phyloP scores from a whole-genome alignment of 2,888 invertebrate genomes.

The Tipula confusa region DNA sequence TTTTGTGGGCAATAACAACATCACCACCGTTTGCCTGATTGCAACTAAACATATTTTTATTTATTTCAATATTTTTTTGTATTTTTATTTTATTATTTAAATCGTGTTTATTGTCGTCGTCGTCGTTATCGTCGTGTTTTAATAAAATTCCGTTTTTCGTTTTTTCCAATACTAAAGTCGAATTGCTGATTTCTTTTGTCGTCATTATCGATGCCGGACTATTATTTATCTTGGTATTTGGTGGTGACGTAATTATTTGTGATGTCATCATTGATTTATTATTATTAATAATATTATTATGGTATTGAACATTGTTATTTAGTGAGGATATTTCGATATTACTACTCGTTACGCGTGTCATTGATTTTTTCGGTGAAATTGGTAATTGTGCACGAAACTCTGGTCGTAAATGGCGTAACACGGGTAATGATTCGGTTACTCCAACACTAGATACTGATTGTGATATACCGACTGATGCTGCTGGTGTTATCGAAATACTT shows the following conservation, averaged over 20 bases:
- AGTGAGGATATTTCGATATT: background rate
- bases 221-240: background rate
- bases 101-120: background rate
- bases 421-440: constrained; percentile 55
- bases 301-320: background rate
- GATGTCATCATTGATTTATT: background rate
- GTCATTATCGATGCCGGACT: background rate
- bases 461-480: background rate
- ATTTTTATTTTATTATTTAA: background rate
- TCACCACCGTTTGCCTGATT: constrained; percentile 26
- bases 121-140: background rate
- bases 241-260: background rate
- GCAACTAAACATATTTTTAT: background rate
- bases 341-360: constrained; percentile 30
- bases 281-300: background rate
- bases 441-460: background rate
- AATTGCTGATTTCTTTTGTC: constrained; percentile 37
- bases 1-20: constrained; percentile 1
- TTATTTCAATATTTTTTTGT: background rate
- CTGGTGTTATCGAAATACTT: background rate
- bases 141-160: background rate
- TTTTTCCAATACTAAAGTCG: background rate
- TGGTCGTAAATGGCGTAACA: constrained; percentile 75
- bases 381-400: constrained; percentile 83
- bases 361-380: constrained; percentile 53